Conservation (phyloP, 2,113 vertebrate genomes). For the Centrocercus urophasianus region DNA sequence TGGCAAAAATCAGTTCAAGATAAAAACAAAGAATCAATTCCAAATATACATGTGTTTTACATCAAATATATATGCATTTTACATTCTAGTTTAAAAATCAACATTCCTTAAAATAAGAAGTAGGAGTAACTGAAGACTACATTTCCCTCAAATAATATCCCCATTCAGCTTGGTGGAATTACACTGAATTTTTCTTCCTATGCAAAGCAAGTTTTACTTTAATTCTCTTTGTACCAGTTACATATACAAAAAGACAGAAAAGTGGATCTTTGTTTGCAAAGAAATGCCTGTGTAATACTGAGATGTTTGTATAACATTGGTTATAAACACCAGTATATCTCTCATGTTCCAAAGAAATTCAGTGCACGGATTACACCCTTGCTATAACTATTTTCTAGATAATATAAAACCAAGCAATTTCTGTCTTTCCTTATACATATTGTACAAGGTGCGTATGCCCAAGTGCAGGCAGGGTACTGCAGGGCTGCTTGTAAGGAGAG, state of each 20-base stretch:
- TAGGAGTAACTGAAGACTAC: background rate
- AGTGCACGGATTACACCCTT: background rate
- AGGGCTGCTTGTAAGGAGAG: accelerated
- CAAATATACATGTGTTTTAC: background rate
- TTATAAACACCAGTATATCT: background rate
- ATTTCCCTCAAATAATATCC: background rate
- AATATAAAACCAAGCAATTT: background rate
- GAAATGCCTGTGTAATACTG: background rate
- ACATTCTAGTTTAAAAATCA: background rate
- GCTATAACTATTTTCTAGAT: background rate
- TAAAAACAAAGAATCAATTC: background rate
- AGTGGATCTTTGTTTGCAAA: background rate
- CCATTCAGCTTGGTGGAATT: background rate
- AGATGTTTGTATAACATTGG: background rate
- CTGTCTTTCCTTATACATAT: background rate
- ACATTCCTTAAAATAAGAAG: background rate
- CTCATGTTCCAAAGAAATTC: background rate
- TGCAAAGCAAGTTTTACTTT: background rate
- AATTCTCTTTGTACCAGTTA: background rate
- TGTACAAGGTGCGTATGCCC: background rate
- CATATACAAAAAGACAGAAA: background rate
- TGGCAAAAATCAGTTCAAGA: background rate
- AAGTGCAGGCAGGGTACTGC: background rate
- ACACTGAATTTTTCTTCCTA: background rate
- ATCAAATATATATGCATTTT: background rate